Evolutionary conservation across 2,888 invertebrate genomes (phyloP).

Genomic region (Cantharis rustica): DNA sequence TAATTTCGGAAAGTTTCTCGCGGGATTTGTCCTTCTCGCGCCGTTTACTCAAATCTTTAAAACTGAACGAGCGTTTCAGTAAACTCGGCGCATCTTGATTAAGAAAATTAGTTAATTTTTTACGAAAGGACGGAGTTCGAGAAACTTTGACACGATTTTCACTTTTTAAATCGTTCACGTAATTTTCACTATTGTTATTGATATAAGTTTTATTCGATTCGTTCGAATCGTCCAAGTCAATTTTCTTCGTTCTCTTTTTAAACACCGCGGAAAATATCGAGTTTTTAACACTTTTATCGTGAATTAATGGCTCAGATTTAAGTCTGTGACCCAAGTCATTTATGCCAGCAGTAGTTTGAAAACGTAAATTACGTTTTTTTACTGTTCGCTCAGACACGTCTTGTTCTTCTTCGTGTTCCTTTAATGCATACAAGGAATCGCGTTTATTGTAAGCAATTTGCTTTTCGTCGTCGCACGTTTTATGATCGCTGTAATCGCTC

Average conservation of each 20-base stretch:
- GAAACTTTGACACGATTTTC: conserved; percentile 25
- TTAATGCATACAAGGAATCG: conserved; percentile 38
- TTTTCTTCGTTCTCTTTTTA: conserved; percentile 18
- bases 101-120: conserved; percentile 44
- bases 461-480: not conserved
- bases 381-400: conserved; percentile 7
- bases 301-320: conserved; percentile 3
- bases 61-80: conserved; percentile 51
- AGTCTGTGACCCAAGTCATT: not conserved
- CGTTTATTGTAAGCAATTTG: not conserved
- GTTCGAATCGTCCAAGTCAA: not conserved
- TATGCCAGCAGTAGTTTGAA: not conserved
- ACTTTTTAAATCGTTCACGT: conserved; percentile 12
- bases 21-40: conserved; percentile 41
- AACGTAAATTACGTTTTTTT: not conserved
- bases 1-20: conserved; percentile 49
- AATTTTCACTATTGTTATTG: conserved; percentile 40
- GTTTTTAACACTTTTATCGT: conserved; percentile 9
- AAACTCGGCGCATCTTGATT: conserved; percentile 47
- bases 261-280: conserved; percentile 13
- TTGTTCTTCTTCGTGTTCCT: conserved; percentile 37
- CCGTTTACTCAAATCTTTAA: conserved; percentile 48
- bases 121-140: conserved; percentile 48
- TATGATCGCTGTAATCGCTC: not conserved
- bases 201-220: conserved; percentile 8